A percentile compares a stretch with the other conserved stretches of the same genome.
These are phyloP conservation scores for Malurus leucopterus DNA, from an alignment of 2,797 vertebrate genomes.

Conservation along the genomic window DNA sequence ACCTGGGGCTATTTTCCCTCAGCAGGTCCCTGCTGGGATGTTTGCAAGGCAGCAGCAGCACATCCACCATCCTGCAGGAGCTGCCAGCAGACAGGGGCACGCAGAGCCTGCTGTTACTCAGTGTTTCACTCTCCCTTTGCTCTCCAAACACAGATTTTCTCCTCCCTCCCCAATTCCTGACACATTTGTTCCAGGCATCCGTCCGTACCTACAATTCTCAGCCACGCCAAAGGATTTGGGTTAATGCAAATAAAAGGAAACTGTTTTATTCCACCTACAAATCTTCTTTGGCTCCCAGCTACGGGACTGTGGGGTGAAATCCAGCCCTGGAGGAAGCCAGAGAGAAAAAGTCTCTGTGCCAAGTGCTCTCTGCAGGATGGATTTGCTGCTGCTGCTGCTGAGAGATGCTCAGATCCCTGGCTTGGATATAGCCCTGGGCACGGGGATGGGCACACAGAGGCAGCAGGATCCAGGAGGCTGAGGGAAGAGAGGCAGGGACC, in stretches of 20 bases:
- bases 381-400: not conserved
- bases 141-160: not conserved
- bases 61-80: not conserved
- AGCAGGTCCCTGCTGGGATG: not conserved
- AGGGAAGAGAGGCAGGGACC: not conserved
- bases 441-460: not conserved
- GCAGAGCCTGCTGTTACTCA: accelerated
- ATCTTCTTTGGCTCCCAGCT: not conserved
- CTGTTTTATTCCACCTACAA: constrained; percentile 25
- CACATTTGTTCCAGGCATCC: not conserved
- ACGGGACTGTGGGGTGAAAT: not conserved
- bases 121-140: not conserved
- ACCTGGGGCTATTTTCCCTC: not conserved
- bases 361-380: not conserved
- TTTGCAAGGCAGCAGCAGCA: not conserved
- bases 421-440: not conserved
- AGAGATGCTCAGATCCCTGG: not conserved
- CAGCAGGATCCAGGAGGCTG: not conserved
- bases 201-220: not conserved
- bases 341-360: not conserved
- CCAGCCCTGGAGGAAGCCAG: not conserved
- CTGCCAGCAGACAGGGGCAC: not conserved
- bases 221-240: not conserved
- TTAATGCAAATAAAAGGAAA: constrained; percentile 20
- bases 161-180: not conserved